A percentile compares a stretch with the other conserved stretches of the same genome.
Evolutionary conservation across 2,888 invertebrate species (phyloP).

Genomic region (Hofmannophila pseudospretella): DNA sequence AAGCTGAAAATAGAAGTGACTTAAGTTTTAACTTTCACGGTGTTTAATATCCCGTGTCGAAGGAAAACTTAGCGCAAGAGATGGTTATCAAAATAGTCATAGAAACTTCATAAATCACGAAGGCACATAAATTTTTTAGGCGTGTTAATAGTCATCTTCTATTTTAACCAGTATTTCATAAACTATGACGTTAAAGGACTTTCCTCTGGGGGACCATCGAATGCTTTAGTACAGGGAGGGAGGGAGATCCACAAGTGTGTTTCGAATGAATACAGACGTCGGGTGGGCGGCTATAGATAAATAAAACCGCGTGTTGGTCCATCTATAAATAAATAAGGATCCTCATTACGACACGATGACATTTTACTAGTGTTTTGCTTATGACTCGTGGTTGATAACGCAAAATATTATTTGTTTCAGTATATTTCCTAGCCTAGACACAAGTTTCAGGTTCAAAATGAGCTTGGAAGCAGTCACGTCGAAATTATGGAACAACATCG

Average conservation of each 20-base stretch:
- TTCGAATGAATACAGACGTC: constrained; percentile 18
- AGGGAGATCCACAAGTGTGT: constrained; percentile 11
- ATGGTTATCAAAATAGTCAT: constrained; percentile 6
- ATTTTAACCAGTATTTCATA: neutral
- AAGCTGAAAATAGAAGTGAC: neutral
- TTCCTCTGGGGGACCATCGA: neutral
- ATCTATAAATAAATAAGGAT: constrained; percentile 54
- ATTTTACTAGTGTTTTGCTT: constrained; percentile 39
- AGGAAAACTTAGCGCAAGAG: neutral
- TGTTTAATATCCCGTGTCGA: neutral
- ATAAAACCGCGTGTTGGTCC: constrained; percentile 61
- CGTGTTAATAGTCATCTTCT: neutral
- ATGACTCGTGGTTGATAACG: neutral
- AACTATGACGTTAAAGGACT: neutral
- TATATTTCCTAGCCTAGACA: too few species aligned
- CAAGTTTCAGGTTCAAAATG: too few species aligned
- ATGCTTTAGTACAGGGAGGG: neutral
- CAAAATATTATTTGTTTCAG: too few species aligned
- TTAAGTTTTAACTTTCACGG: neutral
- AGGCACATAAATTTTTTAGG: constrained; percentile 29
- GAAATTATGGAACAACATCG: too few species aligned
- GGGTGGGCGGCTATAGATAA: constrained; percentile 47
- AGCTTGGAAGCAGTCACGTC: too few species aligned
- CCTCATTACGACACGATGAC: constrained; percentile 46
- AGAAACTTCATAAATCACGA: constrained; percentile 28